Evolutionary conservation across 2,888 invertebrate species (phyloP).

Genomic region (Archips crataeganus): DNA sequence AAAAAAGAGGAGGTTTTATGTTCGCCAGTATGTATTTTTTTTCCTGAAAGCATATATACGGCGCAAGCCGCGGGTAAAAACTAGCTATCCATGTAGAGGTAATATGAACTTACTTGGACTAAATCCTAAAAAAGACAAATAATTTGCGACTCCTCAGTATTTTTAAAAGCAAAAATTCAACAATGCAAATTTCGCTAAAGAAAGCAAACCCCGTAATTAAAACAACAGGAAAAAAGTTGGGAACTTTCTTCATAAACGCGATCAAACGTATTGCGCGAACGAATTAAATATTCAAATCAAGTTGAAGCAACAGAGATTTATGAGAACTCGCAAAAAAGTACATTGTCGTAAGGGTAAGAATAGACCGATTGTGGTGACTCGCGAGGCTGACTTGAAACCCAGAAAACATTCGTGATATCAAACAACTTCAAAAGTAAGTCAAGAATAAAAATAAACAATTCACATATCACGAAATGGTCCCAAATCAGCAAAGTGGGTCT

Average conservation of each 20-base stretch:
- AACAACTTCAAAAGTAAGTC: too few species aligned
- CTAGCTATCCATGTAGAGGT: too few species aligned
- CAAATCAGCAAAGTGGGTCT: too few species aligned
- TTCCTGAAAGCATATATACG: too few species aligned
- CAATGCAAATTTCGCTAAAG: constrained; percentile 13
- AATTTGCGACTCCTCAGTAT: constrained; percentile 3
- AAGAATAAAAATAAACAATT: too few species aligned
- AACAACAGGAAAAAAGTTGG: constrained; percentile 25
- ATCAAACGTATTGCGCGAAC: constrained; percentile 28
- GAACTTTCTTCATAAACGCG: constrained; percentile 32
- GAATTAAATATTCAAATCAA: constrained; percentile 40
- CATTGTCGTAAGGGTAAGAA: constrained; percentile 4
- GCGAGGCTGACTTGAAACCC: not conserved
- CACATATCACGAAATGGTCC: too few species aligned
- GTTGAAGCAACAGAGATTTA: constrained; percentile 34
- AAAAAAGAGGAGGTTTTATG: too few species aligned
- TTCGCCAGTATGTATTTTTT: too few species aligned
- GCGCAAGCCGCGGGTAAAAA: too few species aligned
- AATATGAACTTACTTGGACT: not conserved
- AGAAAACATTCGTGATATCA: too few species aligned
- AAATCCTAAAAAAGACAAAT: not conserved
- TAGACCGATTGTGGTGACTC: not conserved
- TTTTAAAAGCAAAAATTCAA: constrained; percentile 15
- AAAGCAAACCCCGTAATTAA: constrained; percentile 31
- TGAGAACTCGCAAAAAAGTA: constrained; percentile 14